phyloP scores from a whole-genome alignment of 2,888 invertebrate species.

The Isoperla grammatica region DNA sequence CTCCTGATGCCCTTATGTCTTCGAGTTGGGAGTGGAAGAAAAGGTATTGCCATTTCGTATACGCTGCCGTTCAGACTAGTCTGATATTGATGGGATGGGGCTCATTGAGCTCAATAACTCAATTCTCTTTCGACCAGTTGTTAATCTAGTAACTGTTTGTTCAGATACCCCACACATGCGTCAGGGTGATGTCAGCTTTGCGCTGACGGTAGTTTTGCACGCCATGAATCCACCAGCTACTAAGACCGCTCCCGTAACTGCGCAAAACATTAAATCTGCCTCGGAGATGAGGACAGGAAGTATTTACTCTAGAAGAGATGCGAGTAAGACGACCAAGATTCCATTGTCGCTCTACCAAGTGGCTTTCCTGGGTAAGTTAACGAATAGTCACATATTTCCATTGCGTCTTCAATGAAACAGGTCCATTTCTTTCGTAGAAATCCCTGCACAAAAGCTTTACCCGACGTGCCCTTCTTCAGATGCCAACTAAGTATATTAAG shows the following conservation, averaged over 20 bases:
- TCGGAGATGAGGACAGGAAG: slow-evolving; percentile 73
- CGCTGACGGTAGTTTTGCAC: slow-evolving; percentile 82
- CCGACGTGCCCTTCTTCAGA: too few species aligned
- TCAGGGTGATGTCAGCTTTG: slow-evolving; percentile 84
- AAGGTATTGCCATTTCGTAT: slow-evolving; percentile 70
- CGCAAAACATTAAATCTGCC: slow-evolving; percentile 64
- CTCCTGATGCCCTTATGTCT: slow-evolving; percentile 93
- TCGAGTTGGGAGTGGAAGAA: slow-evolving; percentile 89
- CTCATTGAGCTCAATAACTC: too few species aligned
- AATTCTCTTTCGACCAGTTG: slow-evolving; percentile 25
- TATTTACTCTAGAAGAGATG: slow-evolving; percentile 43
- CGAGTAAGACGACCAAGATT: slow-evolving; percentile 68
- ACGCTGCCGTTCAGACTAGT: too few species aligned
- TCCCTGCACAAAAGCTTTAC: too few species aligned
- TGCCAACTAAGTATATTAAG: too few species aligned
- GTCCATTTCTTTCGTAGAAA: too few species aligned
- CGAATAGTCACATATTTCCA: too few species aligned
- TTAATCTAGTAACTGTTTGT: slow-evolving; percentile 35
- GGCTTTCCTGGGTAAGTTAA: slow-evolving; percentile 61
- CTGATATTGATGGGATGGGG: too few species aligned
- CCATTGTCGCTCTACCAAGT: slow-evolving; percentile 77
- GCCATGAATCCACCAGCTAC: slow-evolving; percentile 77
- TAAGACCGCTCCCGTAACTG: slow-evolving; percentile 59
- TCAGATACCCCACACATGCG: slow-evolving; percentile 84
- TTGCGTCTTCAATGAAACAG: too few species aligned